Evolutionary conservation across 2,888 invertebrate genomes (phyloP).

Genomic region (Choristoneura rosaceana): DNA sequence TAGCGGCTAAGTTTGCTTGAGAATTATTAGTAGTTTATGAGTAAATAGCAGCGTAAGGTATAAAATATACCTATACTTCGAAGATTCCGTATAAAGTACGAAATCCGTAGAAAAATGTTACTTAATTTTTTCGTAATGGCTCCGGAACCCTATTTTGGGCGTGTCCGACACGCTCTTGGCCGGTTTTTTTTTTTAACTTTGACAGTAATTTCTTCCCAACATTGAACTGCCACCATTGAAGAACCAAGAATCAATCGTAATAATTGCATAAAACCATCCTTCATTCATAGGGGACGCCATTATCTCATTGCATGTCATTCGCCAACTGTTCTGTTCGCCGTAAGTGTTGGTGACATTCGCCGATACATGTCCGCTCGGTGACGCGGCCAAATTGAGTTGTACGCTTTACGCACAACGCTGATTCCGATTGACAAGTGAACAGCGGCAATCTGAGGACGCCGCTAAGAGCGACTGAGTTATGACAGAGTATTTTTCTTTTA

Average conservation of each 20-base stretch:
- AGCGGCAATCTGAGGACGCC: slow-evolving; percentile 38
- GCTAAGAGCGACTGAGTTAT: slow-evolving; percentile 5
- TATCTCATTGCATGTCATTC: slow-evolving; percentile 31
- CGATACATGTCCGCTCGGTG: slow-evolving; percentile 62
- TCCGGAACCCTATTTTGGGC: too few species aligned
- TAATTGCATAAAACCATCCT: slow-evolving; percentile 3
- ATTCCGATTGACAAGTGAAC: slow-evolving; percentile 69
- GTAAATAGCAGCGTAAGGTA: too few species aligned
- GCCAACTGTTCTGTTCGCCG: slow-evolving; percentile 42
- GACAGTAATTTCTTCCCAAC: too few species aligned
- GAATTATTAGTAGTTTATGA: too few species aligned
- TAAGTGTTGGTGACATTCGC: slow-evolving; percentile 71
- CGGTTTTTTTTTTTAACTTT: too few species aligned
- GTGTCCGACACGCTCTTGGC: too few species aligned
- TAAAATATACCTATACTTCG: too few species aligned
- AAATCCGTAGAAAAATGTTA: too few species aligned
- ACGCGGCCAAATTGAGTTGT: slow-evolving; percentile 75
- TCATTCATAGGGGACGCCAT: slow-evolving; percentile 1
- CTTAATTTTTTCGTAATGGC: too few species aligned
- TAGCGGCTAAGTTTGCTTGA: too few species aligned
- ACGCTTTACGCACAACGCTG: slow-evolving; percentile 60
- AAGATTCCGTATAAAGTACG: too few species aligned
- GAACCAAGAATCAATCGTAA: background rate
- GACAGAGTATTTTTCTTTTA: background rate
- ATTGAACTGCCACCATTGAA: too few species aligned